These are phyloP conservation scores for Platalea minor DNA, from an alignment of 2,797 vertebrate genomes.

Conservation along the genomic window DNA sequence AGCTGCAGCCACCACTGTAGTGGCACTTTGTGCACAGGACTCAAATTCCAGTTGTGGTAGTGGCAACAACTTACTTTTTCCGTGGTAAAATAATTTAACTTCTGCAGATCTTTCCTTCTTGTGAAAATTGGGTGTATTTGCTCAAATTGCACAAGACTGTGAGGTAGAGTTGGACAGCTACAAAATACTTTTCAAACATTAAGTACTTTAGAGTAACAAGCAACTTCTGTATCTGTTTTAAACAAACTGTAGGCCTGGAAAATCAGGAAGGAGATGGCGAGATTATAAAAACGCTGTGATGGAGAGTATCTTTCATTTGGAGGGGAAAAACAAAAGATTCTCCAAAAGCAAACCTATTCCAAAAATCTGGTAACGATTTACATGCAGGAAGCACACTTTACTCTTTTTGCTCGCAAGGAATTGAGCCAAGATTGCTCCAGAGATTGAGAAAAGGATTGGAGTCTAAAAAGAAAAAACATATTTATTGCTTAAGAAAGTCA, in stretches of 20 bases:
- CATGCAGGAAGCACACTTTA: slow-evolving; percentile 40
- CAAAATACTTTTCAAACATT: neutral
- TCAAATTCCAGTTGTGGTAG: neutral
- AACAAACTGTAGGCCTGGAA: neutral
- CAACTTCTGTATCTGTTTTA: neutral
- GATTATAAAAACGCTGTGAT: neutral
- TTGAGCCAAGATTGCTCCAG: slow-evolving; percentile 15
- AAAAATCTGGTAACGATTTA: slow-evolving; percentile 67
- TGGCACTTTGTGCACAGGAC: neutral
- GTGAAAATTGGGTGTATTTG: neutral
- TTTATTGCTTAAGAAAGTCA: neutral
- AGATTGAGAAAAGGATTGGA: slow-evolving; percentile 11
- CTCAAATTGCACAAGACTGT: neutral
- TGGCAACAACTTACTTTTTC: neutral
- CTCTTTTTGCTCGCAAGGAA: slow-evolving; percentile 15
- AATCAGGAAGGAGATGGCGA: neutral
- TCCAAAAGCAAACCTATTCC: slow-evolving; percentile 6
- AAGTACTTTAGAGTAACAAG: neutral
- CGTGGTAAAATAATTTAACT: neutral
- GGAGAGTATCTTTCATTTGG: neutral
- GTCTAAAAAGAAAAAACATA: neutral
- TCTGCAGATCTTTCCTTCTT: neutral
- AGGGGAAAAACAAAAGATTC: neutral
- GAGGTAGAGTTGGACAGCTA: neutral
- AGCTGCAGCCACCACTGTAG: neutral